Base-by-base conservation (phyloP, 2,797 vertebrate genomes). In the Tarsius wallacei region DNA sequence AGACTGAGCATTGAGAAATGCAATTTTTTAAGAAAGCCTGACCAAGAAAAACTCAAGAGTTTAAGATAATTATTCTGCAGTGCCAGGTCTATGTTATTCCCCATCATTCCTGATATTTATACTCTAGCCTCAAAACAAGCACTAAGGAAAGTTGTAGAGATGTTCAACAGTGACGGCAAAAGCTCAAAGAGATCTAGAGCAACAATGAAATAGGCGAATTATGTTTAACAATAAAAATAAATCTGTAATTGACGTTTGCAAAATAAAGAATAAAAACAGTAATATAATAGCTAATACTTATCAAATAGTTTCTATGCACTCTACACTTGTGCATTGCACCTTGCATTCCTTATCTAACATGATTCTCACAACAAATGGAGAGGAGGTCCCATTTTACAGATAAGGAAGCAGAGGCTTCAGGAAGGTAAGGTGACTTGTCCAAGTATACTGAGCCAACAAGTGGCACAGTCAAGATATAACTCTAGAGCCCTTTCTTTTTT, bases 201-300 rank as follows among this genome's bases (percentile, higher is more conserved):
- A 83, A 90, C 33, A 76, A 81, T 28, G 26, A 94, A 93, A 85
- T 26, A 57, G 14, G 51, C 66, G 26, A 53, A 95, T 53, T 57
- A 49, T 19, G 9, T 78, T 83, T 59, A 87, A 93, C 19, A 93
- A 77, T 42, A 81, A 87, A 33, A 91, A 87, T 36, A 83, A 90
- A 91, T 68, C 78, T 81, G 26, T 47, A 88, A 88, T 63, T n/a
- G 55, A 42, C 21, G 33, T 63, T 59, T 19, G 1, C 21, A 92
- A 68, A 93, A 51, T 55, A 66, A 77, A 55, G 21, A 26, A 89
- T 83, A 28, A 61, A 61, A 93, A 68, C 26, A 66, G 36, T 49
- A 77, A 77, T 70, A 77, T 47, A 87, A 71, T 9, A 83, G n/a
- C 1, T 64, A 59, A 33, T 36, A 90, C 63, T 90, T 57, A 76